Evolutionary conservation across 2,113 vertebrate species (phyloP).

Genomic region (Ophthalmotilapia sp.): DNA sequence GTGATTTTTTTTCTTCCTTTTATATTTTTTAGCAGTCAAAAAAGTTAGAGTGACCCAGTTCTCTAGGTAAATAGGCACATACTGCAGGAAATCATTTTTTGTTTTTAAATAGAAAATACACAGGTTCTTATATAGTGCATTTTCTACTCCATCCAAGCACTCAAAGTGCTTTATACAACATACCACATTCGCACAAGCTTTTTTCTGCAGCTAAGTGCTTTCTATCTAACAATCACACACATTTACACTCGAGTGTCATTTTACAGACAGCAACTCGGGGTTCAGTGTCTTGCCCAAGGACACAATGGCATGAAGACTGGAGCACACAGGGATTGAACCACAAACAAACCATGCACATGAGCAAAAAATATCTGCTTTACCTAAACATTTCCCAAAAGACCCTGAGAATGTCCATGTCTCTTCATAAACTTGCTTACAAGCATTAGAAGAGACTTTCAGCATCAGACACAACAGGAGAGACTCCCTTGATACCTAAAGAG

Average conservation of each 20-base stretch:
- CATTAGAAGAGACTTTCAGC: background rate
- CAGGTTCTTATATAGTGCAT: background rate
- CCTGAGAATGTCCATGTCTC: background rate
- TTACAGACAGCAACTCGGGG: background rate
- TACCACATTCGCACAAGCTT: background rate
- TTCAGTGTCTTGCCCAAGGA: background rate
- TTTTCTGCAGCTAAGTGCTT: background rate
- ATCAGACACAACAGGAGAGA: background rate
- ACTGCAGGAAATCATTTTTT: background rate
- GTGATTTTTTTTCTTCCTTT: background rate
- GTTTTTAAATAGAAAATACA: background rate
- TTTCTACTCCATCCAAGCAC: background rate
- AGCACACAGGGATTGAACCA: background rate
- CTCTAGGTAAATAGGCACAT: background rate
- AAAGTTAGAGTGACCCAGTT: background rate
- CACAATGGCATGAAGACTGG: background rate
- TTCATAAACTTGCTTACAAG: background rate
- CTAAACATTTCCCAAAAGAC: background rate
- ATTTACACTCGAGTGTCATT: background rate
- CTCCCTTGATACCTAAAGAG: conserved; percentile 17
- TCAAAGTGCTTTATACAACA: background rate
- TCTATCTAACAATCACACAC: background rate
- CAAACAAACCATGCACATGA: background rate
- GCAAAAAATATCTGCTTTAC: background rate
- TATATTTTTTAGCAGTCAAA: background rate